These are phyloP conservation scores for Rhincodon typus DNA, from an alignment of 2,797 vertebrate species.

Conservation along the genomic window DNA sequence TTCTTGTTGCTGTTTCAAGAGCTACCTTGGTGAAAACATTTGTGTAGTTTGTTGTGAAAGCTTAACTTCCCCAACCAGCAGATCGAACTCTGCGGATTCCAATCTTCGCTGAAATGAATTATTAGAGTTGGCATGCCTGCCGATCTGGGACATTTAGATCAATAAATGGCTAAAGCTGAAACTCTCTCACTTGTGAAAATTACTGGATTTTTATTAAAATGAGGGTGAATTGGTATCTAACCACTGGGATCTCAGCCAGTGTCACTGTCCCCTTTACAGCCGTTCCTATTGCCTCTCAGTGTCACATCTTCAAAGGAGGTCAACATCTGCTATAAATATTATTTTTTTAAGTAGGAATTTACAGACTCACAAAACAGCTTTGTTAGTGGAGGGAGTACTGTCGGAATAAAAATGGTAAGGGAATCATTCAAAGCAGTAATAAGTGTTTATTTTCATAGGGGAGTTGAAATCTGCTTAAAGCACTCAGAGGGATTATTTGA, in stretches of 20 bases:
- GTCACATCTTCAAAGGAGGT: slow-evolving; percentile 17
- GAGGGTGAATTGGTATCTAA: background rate
- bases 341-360: slow-evolving; percentile 19
- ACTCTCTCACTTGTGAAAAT: background rate
- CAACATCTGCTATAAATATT: slow-evolving; percentile 22
- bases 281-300: background rate
- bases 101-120: background rate
- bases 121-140: background rate
- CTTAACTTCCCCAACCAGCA: background rate
- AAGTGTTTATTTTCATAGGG: slow-evolving; percentile 36
- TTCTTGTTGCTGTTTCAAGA: background rate
- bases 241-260: background rate
- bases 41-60: background rate
- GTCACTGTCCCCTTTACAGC: background rate
- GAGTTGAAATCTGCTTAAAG: slow-evolving; percentile 32
- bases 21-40: background rate
- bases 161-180: background rate
- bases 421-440: background rate
- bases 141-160: background rate
- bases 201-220: background rate
- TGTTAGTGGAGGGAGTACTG: background rate
- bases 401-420: background rate
- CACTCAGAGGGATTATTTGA: slow-evolving; percentile 36
- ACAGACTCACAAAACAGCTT: slow-evolving; percentile 25
- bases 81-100: background rate